Evolutionary conservation across 2,888 invertebrate species (phyloP), one percentile per base, ranked within the genome.

Genomic region (Ectemnius lituratus): DNA sequence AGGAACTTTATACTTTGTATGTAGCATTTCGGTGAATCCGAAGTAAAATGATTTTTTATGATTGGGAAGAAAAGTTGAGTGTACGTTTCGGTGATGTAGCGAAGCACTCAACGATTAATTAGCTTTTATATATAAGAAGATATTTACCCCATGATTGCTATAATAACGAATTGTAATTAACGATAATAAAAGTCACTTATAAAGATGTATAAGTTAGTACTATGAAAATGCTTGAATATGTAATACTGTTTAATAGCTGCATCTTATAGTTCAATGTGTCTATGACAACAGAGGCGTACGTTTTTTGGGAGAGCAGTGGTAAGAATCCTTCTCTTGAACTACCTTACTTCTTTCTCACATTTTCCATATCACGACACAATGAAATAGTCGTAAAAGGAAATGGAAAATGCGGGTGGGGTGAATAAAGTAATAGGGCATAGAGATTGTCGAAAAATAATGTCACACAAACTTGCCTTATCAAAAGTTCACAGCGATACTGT

Each of bases 161-260:
- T 78, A 63, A 75, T 66, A 71, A 73, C 63, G 79, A 79, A 79
- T 76, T 81, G 81, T 81, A 81, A 79, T 76, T 82, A 81, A 82
- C 61, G 37, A 37, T 37, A 81, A 81, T 81, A 81, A 80, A 80
- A 73, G 60, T 76, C 73, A 78, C 71, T 78, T 74, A 79, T 76
- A 67, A 70, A 61, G 61, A 73, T 65, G 67, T 71, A 18, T 63
- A 63, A 61, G 57, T 56, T 27, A 49, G 57, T 70, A 62, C 58
- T 75, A 6, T 28, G 56, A n/a, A 56, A 65, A 60, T 27, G 47
- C 16, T 66, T 58, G 20, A 16, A 62, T 13, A 58, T 58, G 20
- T 23, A 23, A 23, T 58, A 18, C 27, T 8, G 13, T 20, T 27
- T 13, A 58, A 14, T 20, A 20, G 23, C 23, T 23, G 23, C 23